Evolutionary conservation across 2,797 vertebrate genomes (phyloP).

Genomic region (Phylloscopus collybita): DNA sequence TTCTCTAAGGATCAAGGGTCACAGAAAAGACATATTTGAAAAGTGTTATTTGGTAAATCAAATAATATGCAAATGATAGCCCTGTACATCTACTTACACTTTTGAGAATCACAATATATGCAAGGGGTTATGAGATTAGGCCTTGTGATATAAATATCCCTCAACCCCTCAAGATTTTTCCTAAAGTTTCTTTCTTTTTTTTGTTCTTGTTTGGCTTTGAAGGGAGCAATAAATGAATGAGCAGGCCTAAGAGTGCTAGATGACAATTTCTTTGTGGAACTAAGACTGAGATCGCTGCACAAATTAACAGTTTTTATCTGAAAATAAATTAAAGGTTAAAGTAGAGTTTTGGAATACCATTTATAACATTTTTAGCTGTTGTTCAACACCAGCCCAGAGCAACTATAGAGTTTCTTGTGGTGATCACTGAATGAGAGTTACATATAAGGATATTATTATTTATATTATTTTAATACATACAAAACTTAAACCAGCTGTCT

Average conservation of each 20-base stretch:
- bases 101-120: not conserved
- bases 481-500: not conserved
- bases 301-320: not conserved
- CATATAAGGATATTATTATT: not conserved
- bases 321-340: not conserved
- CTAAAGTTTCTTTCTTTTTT: not conserved
- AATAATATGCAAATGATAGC: not conserved
- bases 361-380: not conserved
- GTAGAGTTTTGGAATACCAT: not conserved
- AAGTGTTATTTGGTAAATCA: not conserved
- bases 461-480: not conserved
- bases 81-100: not conserved
- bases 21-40: not conserved
- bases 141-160: not conserved
- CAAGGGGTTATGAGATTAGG: not conserved
- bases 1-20: not conserved
- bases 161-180: not conserved
- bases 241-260: not conserved
- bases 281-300: not conserved
- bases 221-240: not conserved
- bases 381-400: not conserved
- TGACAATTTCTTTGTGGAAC: not conserved
- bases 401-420: not conserved
- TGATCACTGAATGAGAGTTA: not conserved
- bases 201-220: not conserved